A percentile compares a stretch with the other conserved stretches of the same genome.
These are phyloP conservation scores for Sacculina carcini DNA, from an alignment of 2,888 invertebrate species.

Conservation along the genomic window DNA sequence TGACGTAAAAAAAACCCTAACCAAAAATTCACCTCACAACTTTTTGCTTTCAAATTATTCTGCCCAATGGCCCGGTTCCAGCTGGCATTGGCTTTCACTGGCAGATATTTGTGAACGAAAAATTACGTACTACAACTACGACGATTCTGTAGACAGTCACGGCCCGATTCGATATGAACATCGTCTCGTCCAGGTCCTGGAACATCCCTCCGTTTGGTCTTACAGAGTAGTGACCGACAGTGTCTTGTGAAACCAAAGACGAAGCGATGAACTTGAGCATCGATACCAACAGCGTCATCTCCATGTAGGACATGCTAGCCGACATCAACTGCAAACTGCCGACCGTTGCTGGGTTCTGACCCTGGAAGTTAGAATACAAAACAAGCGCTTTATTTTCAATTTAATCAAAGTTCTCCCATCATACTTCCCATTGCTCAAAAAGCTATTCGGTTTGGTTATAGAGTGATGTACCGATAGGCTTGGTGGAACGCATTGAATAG, in stretches of 20 bases:
- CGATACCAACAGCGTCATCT: conserved; percentile 41
- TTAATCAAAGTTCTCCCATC: background rate
- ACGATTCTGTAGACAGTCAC: conserved; percentile 62
- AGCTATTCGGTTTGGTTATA: background rate
- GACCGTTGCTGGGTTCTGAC: background rate
- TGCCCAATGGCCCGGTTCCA: too few species aligned
- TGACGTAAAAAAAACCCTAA: too few species aligned
- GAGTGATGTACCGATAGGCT: too few species aligned
- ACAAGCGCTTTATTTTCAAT: background rate
- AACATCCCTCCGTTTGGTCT: conserved; percentile 5
- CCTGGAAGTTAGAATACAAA: background rate
- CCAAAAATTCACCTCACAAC: too few species aligned
- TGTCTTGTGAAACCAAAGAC: background rate
- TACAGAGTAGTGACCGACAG: background rate
- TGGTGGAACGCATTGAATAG: too few species aligned
- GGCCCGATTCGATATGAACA: conserved; percentile 30
- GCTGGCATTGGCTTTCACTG: too few species aligned
- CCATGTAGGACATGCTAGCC: conserved; percentile 46
- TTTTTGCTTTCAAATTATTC: too few species aligned
- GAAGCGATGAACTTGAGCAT: conserved; percentile 16
- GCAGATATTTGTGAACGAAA: background rate
- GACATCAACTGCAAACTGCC: conserved; percentile 22
- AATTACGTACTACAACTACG: conserved; percentile 44
- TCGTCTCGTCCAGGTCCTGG: conserved; percentile 3
- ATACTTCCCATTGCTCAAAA: background rate